phyloP scores from a whole-genome alignment of 2,113 vertebrate species.

The Neopipo cinnamomea region DNA sequence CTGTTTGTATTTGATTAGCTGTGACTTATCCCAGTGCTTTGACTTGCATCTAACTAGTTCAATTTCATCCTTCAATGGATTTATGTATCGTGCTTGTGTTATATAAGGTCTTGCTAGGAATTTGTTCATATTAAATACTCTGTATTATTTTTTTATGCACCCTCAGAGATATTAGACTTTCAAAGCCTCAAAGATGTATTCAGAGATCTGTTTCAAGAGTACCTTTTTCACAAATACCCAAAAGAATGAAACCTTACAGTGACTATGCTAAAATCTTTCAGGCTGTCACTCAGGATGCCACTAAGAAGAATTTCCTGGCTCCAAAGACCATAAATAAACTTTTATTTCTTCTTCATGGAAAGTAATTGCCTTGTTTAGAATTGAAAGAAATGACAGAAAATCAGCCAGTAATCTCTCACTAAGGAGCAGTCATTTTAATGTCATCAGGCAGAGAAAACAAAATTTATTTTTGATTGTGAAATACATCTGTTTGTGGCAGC shows the following conservation, averaged over 20 bases:
- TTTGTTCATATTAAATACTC: neutral
- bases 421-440: neutral
- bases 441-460: neutral
- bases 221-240: neutral
- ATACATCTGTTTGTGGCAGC: neutral
- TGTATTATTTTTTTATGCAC: neutral
- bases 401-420: neutral
- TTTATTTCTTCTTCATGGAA: conserved; percentile 9
- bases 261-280: neutral
- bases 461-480: neutral
- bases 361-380: conserved; percentile 22
- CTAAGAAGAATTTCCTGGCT: neutral
- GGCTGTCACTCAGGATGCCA: neutral
- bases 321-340: neutral
- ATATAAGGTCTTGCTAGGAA: neutral
- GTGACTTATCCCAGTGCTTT: conserved; percentile 1
- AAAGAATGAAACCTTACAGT: neutral
- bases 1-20: neutral
- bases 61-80: conserved; percentile 13
- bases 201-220: neutral
- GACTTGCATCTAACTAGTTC: neutral
- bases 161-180: neutral
- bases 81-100: neutral
- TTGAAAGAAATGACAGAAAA: conserved; percentile 9
- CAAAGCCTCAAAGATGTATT: neutral